Conservation (phyloP, 2,797 vertebrate genomes). For the Pterois miles region DNA sequence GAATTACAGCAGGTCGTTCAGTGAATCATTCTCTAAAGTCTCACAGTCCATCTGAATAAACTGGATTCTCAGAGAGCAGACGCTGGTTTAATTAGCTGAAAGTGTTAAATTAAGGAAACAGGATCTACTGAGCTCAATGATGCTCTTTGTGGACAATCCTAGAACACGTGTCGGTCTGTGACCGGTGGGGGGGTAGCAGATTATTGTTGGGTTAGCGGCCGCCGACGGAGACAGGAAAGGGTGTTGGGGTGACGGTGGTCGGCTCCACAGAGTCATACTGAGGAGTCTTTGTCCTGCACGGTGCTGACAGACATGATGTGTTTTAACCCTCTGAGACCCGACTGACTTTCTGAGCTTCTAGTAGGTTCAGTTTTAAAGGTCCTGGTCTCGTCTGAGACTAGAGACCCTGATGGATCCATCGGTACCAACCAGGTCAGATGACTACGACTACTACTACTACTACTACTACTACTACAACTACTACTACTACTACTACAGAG, state of each 20-base stretch:
- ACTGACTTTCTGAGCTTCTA: too few relatives aligned
- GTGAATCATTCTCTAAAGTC: not conserved
- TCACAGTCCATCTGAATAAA: not conserved
- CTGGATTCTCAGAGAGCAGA: not conserved
- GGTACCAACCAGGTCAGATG: too few relatives aligned
- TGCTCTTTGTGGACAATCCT: constrained; percentile 61
- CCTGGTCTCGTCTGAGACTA: too few relatives aligned
- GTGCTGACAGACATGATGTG: too few relatives aligned
- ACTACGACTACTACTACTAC: too few relatives aligned
- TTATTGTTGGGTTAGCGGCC: constrained; percentile 21
- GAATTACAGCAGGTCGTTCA: not conserved
- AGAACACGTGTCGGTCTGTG: constrained; percentile 13
- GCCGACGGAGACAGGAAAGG: constrained; percentile 50
- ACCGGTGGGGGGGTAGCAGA: not conserved
- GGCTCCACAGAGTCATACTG: constrained; percentile 32
- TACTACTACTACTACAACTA: too few relatives aligned
- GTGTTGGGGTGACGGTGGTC: not conserved
- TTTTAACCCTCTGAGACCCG: too few relatives aligned
- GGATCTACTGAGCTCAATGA: constrained; percentile 61
- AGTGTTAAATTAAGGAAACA: constrained; percentile 46
- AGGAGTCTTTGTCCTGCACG: constrained; percentile 58
- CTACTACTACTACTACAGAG: too few relatives aligned
- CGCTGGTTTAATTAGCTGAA: constrained; percentile 7
- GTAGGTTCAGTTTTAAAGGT: too few relatives aligned
- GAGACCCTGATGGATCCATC: too few relatives aligned